Evolutionary conservation across 1,140 invertebrate species (phyloP).

Genomic region (Zaprionus kolodkinae): DNA sequence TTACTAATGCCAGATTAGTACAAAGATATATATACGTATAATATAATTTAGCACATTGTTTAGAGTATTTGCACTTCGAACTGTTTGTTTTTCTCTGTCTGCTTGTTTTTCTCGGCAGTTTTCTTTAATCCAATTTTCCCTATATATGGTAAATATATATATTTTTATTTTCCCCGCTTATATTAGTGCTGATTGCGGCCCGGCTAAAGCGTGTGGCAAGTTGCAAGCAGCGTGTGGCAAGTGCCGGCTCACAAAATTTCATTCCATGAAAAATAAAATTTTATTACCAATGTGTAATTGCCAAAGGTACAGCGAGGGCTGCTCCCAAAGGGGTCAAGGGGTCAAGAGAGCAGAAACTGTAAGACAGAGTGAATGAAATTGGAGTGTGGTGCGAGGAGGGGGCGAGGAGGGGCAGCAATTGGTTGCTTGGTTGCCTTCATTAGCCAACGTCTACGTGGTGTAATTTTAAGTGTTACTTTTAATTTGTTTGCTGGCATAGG

Average conservation of each 20-base stretch:
- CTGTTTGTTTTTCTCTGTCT: background rate
- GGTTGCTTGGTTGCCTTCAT: conserved; percentile 60
- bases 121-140: conserved; percentile 4
- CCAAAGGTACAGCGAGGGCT: conserved; percentile 16
- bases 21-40: too few relatives aligned
- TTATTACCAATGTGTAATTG: conserved; percentile 72
- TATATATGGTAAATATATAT: background rate
- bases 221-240: background rate
- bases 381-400: background rate
- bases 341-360: background rate
- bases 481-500: conserved; percentile 63
- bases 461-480: conserved; percentile 82
- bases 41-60: too few relatives aligned
- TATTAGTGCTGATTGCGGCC: conserved; percentile 29
- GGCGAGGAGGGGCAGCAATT: conserved; percentile 1
- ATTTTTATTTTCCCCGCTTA: conserved; percentile 9
- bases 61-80: background rate
- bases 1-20: background rate
- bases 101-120: background rate
- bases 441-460: conserved; percentile 74
- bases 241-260: conserved; percentile 74
- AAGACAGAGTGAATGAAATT: background rate
- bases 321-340: background rate
- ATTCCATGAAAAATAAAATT: conserved; percentile 81
- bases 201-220: conserved; percentile 4